These are phyloP conservation scores for Ecdyonurus torrentis DNA, from an alignment of 2,888 invertebrate genomes.

Conservation along the genomic window DNA sequence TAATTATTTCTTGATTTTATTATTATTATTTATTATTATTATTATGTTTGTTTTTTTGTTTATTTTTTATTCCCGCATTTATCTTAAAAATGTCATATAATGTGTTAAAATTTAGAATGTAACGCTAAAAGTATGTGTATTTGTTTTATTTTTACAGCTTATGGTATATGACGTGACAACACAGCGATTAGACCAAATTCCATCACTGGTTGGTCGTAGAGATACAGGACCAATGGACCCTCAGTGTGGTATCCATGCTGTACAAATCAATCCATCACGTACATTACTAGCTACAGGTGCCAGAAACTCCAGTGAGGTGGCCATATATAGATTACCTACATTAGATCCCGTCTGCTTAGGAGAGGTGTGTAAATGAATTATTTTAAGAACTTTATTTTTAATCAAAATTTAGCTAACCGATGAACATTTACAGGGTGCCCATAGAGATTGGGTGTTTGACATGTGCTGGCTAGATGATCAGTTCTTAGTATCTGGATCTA, in stretches of 20 bases:
- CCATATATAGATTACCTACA: conserved; percentile 80
- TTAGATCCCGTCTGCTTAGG: conserved; percentile 89
- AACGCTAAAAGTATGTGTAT: too few relatives aligned
- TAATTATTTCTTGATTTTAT: too few relatives aligned
- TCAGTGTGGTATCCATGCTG: conserved; percentile 83
- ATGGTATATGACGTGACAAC: conserved; percentile 86
- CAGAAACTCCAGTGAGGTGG: conserved; percentile 81
- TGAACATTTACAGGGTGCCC: conserved; percentile 37
- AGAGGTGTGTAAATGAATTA: conserved; percentile 36
- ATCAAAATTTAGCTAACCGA: too few relatives aligned
- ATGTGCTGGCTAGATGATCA: conserved; percentile 95
- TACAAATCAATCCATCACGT: conserved; percentile 80
- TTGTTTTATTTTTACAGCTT: conserved; percentile 46
- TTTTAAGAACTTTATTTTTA: too few relatives aligned
- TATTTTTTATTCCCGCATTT: too few relatives aligned
- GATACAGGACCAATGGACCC: conserved; percentile 35
- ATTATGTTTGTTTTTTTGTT: too few relatives aligned
- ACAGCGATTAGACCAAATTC: conserved; percentile 74
- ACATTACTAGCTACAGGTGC: conserved; percentile 85
- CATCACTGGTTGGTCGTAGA: conserved; percentile 52
- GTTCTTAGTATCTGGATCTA: conserved; percentile 82
- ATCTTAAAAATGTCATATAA: too few relatives aligned
- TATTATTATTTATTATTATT: too few relatives aligned
- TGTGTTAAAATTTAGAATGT: too few relatives aligned
- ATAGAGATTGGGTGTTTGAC: conserved; percentile 83